Percentiles rank a stretch among this genome's conserved stretches.
phyloP scores from a whole-genome alignment of 2,113 vertebrate genomes.

The Mastomys natalensis region DNA sequence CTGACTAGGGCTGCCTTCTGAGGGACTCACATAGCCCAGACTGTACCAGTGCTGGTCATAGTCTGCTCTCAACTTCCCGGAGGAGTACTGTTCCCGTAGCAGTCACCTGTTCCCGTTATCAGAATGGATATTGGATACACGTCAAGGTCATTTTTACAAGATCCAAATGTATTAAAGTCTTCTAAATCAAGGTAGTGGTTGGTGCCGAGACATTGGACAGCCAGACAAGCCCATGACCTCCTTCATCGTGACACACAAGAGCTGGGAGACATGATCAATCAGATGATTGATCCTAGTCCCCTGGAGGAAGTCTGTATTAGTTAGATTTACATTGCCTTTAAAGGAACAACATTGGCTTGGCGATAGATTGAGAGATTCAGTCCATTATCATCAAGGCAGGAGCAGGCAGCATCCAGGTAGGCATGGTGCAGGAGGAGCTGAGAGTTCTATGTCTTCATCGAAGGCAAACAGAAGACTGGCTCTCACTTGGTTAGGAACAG shows the following conservation, averaged over 20 bases:
- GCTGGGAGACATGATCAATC: not conserved
- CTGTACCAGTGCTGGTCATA: not conserved
- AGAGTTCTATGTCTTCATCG: no score
- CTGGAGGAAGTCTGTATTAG: not conserved
- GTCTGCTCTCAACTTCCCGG: not conserved
- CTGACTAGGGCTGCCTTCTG: not conserved
- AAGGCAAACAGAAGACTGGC: no score
- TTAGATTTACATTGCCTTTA: no score
- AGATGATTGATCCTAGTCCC: not conserved
- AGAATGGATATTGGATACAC: not conserved
- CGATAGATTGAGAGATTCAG: no score
- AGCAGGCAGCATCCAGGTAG: no score
- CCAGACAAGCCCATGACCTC: not conserved
- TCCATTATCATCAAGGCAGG: no score
- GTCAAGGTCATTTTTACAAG: not conserved
- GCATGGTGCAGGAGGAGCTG: no score
- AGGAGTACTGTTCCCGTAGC: not conserved
- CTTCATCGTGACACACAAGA: not conserved
- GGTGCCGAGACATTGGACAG: not conserved
- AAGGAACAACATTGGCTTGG: no score
- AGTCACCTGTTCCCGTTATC: not conserved
- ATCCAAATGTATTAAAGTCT: not conserved
- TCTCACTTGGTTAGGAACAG: no score
- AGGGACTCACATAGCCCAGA: not conserved
- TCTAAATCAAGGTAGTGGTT: not conserved